Evolutionary conservation across 2,888 invertebrate genomes (phyloP).

Genomic region (Adineta ricciae): DNA sequence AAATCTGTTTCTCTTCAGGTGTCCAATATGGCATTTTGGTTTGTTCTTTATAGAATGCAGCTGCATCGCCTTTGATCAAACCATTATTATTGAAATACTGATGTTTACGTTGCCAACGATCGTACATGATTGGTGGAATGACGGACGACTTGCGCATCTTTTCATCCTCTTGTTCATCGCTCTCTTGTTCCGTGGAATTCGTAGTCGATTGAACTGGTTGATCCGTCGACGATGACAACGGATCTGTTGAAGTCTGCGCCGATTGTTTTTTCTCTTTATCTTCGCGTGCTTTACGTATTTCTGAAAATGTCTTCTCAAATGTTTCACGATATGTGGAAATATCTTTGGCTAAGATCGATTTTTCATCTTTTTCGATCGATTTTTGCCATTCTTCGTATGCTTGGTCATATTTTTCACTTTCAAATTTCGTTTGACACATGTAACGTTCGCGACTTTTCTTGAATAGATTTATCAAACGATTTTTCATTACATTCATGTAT

Average conservation of each 20-base stretch:
- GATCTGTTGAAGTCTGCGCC: not conserved
- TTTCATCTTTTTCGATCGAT: constrained; percentile 61
- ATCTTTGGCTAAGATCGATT: constrained; percentile 59
- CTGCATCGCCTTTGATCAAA: constrained; percentile 58
- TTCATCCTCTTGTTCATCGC: constrained; percentile 81
- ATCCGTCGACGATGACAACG: not conserved
- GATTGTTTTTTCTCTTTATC: constrained; percentile 67
- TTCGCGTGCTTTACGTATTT: constrained; percentile 83
- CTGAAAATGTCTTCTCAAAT: constrained; percentile 94
- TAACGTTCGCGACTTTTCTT: constrained; percentile 12
- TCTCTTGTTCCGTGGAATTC: constrained; percentile 54
- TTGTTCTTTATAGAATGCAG: constrained; percentile 65
- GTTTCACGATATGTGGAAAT: constrained; percentile 84
- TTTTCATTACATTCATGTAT: constrained; percentile 30
- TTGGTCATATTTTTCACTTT: constrained; percentile 58
- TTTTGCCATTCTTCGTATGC: constrained; percentile 64
- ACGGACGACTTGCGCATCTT: constrained; percentile 92
- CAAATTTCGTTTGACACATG: constrained; percentile 22
- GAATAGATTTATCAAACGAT: constrained; percentile 25
- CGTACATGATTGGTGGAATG: constrained; percentile 78
- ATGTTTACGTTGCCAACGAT: constrained; percentile 62
- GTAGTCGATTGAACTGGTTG: constrained; percentile 46
- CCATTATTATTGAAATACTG: constrained; percentile 76
- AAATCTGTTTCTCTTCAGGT: constrained; percentile 72
- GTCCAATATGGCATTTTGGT: constrained; percentile 52